Evolutionary conservation across 1,140 invertebrate genomes (phyloP).

Genomic region (Drosophila funebris): DNA sequence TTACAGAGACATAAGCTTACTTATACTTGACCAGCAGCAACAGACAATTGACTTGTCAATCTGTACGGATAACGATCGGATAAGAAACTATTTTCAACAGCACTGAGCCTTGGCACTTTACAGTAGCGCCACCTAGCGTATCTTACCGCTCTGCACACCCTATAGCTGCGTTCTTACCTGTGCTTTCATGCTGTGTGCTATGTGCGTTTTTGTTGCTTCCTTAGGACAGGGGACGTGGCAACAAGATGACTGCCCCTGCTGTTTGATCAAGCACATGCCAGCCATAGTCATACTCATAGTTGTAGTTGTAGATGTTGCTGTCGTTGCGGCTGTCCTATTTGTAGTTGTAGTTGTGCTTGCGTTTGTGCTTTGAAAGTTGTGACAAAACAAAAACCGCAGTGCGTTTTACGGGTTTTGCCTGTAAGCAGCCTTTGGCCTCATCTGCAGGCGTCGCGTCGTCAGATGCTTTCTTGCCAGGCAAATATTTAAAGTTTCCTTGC

Average conservation of each 20-base stretch:
- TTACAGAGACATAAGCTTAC: too few relatives aligned
- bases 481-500: background rate
- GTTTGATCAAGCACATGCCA: conserved; percentile 5
- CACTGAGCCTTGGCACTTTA: background rate
- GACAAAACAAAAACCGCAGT: conserved; percentile 45
- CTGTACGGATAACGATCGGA: background rate
- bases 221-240: background rate
- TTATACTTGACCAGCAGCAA: too few relatives aligned
- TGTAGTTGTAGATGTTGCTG: background rate
- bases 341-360: conserved; percentile 9
- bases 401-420: background rate
- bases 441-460: conserved; percentile 1
- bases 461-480: background rate
- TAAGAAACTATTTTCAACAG: background rate
- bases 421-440: background rate
- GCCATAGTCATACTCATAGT: background rate
- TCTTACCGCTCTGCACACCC: background rate
- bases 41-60: background rate
- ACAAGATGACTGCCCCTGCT: background rate
- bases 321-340: conserved; percentile 3
- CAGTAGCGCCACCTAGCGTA: background rate
- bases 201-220: background rate
- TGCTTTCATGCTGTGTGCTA: background rate
- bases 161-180: background rate
- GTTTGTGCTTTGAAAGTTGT: conserved; percentile 28